Conservation (phyloP, 2,797 vertebrate genomes). For the Nyctibius grandis region DNA sequence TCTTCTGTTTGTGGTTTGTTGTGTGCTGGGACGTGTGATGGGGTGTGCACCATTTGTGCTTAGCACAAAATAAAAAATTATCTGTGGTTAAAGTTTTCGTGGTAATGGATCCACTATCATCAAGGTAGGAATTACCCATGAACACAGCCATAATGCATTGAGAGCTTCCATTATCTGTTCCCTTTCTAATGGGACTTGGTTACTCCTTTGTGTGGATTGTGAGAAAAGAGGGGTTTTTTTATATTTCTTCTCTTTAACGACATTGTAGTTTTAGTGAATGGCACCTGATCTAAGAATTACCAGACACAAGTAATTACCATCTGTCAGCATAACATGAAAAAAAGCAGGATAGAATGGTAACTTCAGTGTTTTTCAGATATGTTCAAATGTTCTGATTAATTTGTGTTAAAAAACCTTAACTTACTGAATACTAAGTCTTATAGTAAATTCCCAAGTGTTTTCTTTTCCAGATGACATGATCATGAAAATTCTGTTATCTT, state of each 20-base stretch:
- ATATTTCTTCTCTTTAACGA: neutral
- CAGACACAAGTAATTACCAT: neutral
- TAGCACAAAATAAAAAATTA: neutral
- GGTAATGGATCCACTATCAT: neutral
- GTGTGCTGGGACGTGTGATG: too few species aligned
- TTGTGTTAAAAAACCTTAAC: neutral
- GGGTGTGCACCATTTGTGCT: rapidly evolving
- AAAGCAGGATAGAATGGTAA: neutral
- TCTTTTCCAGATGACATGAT: neutral
- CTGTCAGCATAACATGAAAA: neutral
- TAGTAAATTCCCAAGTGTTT: neutral
- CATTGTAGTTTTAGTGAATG: neutral
- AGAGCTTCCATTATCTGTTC: neutral
- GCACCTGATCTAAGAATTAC: neutral
- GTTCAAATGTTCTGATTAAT: neutral
- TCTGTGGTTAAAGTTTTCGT: rapidly evolving
- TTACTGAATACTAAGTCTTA: neutral
- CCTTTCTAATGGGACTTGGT: neutral
- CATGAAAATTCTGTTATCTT: neutral
- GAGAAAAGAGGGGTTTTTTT: neutral
- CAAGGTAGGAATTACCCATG: rapidly evolving
- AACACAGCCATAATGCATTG: neutral
- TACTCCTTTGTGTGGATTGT: neutral
- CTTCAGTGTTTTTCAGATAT: neutral
- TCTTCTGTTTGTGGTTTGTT: neutral